These are phyloP conservation scores for Hyalella azteca DNA, from an alignment of 2,888 invertebrate species.

Conservation along the genomic window DNA sequence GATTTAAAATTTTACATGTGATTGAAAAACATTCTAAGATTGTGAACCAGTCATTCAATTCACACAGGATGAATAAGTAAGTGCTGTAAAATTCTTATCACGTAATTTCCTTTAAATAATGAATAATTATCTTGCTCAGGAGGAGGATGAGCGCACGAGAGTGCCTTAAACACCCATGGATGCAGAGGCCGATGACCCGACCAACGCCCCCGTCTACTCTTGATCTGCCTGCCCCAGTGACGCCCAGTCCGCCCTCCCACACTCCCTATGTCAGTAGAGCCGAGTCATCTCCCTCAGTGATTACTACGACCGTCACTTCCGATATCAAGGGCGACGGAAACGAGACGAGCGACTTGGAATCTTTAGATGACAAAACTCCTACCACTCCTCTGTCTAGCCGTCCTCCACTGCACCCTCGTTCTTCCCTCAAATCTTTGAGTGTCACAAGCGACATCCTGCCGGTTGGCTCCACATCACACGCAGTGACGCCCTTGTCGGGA, in stretches of 20 bases:
- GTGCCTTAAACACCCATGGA: constrained; percentile 54
- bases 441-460: constrained; percentile 37
- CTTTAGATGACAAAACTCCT: constrained; percentile 37
- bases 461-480: constrained; percentile 38
- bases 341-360: not conserved
- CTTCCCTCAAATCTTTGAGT: constrained; percentile 45
- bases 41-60: not conserved
- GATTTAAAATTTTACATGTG: not conserved
- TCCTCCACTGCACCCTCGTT: constrained; percentile 53
- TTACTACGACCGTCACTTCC: not conserved
- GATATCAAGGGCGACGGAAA: not conserved
- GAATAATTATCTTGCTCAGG: constrained; percentile 37
- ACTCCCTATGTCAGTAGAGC: constrained; percentile 24
- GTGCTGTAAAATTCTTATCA: not conserved
- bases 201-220: constrained; percentile 41
- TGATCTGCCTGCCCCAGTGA: constrained; percentile 21
- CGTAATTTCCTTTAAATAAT: not conserved
- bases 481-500: constrained; percentile 20
- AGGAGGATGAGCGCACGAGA: constrained; percentile 54
- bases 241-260: constrained; percentile 10
- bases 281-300: constrained; percentile 6
- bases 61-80: not conserved
- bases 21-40: not conserved
- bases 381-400: constrained; percentile 44
- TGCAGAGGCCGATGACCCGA: constrained; percentile 48